A percentile compares a stretch with the other conserved stretches of the same genome.
These are phyloP conservation scores for Cyclargus thomasi DNA, from an alignment of 1,140 invertebrate species.

Conservation along the genomic window DNA sequence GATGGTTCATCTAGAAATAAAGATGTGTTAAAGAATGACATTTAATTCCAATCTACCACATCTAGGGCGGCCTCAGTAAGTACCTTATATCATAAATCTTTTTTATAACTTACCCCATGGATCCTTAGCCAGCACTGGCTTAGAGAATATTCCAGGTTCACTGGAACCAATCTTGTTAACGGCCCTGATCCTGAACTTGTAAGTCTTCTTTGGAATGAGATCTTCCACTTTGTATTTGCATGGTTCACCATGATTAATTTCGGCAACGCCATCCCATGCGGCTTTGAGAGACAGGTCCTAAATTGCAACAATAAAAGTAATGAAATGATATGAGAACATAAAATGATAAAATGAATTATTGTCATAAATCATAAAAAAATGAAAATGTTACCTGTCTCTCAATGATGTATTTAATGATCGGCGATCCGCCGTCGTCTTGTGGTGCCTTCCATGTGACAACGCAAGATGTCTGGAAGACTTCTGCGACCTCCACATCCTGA, in stretches of 20 bases:
- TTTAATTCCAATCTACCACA: no score
- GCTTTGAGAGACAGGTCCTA: constrained; percentile 76
- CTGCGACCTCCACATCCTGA: constrained; percentile 90
- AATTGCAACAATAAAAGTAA: background rate
- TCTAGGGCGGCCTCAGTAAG: no score
- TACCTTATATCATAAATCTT: no score
- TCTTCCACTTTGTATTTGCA: constrained; percentile 90
- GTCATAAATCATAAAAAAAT: no score
- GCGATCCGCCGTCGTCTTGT: constrained; percentile 94
- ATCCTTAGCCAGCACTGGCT: constrained; percentile 95
- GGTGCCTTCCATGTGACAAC: constrained; percentile 94
- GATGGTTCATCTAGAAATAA: constrained; percentile 88
- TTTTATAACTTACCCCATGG: constrained; percentile 87
- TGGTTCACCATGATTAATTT: constrained; percentile 80
- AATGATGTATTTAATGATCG: constrained; percentile 93
- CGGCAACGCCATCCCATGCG: constrained; percentile 90
- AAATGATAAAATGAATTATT: no score
- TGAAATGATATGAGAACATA: no score
- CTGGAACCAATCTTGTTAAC: constrained; percentile 93
- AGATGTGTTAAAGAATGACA: background rate
- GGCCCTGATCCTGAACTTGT: constrained; percentile 96
- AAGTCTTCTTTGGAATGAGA: constrained; percentile 90
- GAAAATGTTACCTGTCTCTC: constrained; percentile 88
- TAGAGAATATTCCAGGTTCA: constrained; percentile 90
- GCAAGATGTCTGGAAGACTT: constrained; percentile 94